Conservation (phyloP, 2,888 invertebrate genomes). For the Meiosimyza decipiens region DNA sequence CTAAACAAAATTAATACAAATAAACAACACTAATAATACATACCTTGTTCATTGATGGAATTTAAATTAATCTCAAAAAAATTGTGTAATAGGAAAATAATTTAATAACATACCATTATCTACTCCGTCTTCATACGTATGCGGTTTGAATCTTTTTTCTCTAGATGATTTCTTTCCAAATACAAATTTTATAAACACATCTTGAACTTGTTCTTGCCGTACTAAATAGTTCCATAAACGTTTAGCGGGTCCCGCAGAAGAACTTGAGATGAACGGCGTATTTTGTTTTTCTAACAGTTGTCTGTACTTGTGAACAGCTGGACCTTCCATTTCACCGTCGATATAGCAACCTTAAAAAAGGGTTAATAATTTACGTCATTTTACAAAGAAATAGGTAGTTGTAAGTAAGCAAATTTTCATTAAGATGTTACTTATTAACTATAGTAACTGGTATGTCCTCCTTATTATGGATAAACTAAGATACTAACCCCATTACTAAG, state of each 20-base stretch:
- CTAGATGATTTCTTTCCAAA: conserved; percentile 73
- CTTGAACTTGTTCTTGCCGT: conserved; percentile 91
- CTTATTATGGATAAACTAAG: no score
- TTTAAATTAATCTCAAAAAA: no score
- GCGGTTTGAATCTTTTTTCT: neutral
- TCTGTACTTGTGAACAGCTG: conserved; percentile 92
- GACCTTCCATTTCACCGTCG: conserved; percentile 78
- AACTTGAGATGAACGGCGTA: conserved; percentile 88
- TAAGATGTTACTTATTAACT: no score
- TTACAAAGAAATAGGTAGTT: no score
- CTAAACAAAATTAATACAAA: no score
- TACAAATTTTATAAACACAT: conserved; percentile 94
- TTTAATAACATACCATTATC: conserved; percentile 18
- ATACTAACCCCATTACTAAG: no score
- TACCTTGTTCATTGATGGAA: no score
- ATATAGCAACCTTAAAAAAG: conserved; percentile 78
- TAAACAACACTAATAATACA: no score
- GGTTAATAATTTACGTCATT: no score
- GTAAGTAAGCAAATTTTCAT: no score
- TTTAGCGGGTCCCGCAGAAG: conserved; percentile 79
- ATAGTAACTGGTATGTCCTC: no score
- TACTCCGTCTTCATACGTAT: conserved; percentile 15
- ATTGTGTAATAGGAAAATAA: no score
- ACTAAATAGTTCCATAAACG: conserved; percentile 95
- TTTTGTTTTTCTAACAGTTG: conserved; percentile 92